Conservation (phyloP, 2,797 vertebrate genomes). For the Triplophysa yarkandensis region DNA sequence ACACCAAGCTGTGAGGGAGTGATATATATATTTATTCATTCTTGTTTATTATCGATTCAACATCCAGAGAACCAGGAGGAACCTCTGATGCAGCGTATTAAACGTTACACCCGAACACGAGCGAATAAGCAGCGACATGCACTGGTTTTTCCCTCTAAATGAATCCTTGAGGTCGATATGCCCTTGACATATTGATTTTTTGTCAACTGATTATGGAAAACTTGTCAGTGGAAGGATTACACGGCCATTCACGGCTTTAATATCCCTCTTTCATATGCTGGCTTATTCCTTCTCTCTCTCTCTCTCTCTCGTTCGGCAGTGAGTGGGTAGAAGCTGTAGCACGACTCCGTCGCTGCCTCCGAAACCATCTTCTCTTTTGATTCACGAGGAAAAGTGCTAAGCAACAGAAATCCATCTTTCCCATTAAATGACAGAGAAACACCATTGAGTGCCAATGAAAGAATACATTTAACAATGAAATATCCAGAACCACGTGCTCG, state of each 20-base stretch:
- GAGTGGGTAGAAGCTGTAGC: constrained; percentile 57
- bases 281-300: neutral
- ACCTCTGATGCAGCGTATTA: constrained; percentile 32
- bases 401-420: constrained; percentile 17
- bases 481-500: neutral
- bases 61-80: constrained; percentile 26
- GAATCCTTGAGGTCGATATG: constrained; percentile 4
- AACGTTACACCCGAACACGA: neutral
- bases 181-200: constrained; percentile 41
- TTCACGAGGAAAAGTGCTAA: constrained; percentile 43
- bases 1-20: neutral
- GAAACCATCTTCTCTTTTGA: constrained; percentile 53
- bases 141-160: neutral
- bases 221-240: constrained; percentile 20
- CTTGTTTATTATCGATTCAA: constrained; percentile 11
- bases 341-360: constrained; percentile 52
- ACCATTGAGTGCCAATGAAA: neutral
- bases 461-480: constrained; percentile 21
- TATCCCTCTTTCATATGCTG: constrained; percentile 22
- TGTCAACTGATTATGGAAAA: constrained; percentile 33
- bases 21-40: constrained; percentile 3
- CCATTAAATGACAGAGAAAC: constrained; percentile 11
- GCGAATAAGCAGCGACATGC: neutral
- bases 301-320: constrained; percentile 34
- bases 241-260: constrained; percentile 12